phyloP scores from a whole-genome alignment of 2,888 invertebrate genomes.

The Stenodera caucasica region DNA sequence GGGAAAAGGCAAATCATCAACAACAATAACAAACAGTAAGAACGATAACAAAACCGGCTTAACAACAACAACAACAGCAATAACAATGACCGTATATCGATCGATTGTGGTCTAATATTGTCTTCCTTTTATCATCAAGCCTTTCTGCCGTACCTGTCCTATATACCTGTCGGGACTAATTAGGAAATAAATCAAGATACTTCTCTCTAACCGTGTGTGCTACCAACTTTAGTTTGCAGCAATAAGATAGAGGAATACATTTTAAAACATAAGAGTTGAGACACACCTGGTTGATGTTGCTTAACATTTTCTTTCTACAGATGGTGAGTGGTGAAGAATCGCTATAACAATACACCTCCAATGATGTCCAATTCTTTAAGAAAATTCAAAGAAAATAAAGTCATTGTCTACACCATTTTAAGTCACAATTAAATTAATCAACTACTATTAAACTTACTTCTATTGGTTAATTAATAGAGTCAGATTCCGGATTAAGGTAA shows the following conservation, averaged over 20 bases:
- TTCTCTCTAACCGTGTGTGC: conserved; percentile 28
- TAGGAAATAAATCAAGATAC: conserved; percentile 55
- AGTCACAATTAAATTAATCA: conserved; percentile 18
- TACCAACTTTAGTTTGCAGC: conserved; percentile 39
- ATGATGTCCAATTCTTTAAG: conserved; percentile 21
- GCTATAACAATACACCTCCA: conserved; percentile 21
- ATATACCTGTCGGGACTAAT: conserved; percentile 56
- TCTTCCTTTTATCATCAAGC: conserved; percentile 42
- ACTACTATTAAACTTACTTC: conserved; percentile 11
- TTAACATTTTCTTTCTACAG: conserved; percentile 6
- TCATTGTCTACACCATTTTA: conserved; percentile 23
- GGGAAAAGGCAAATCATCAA: background rate
- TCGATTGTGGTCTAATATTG: conserved; percentile 24
- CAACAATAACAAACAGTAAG: background rate
- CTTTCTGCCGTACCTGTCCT: conserved; percentile 50
- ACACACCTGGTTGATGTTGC: background rate
- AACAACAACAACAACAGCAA: conserved; percentile 18
- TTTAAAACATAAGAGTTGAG: background rate
- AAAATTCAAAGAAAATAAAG: conserved; percentile 29
- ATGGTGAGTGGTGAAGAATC: background rate
- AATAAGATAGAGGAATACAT: background rate
- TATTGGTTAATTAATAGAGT: conserved; percentile 18
- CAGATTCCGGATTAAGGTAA: conserved; percentile 14
- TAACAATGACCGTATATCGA: conserved; percentile 8
- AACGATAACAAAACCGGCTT: background rate